These are phyloP conservation scores for Oncorhynchus keta DNA, from an alignment of 2,113 vertebrate genomes.

Conservation along the genomic window DNA sequence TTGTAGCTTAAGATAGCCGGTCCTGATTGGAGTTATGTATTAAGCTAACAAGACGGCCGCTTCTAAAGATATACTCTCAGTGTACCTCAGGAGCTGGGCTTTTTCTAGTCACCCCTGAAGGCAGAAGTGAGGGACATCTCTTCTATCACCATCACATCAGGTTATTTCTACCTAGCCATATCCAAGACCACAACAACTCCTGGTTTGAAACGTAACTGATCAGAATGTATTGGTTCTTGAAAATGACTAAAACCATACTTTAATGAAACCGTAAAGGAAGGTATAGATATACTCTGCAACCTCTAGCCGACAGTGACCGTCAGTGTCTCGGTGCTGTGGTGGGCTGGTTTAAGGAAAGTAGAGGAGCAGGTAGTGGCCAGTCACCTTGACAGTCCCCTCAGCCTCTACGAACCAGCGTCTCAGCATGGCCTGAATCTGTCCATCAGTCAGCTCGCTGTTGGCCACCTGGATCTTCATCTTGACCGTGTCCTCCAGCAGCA, in stretches of 20 bases:
- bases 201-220: too few species aligned
- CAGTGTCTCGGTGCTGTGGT: too few species aligned
- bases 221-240: not conserved
- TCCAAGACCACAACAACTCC: not conserved
- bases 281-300: too few species aligned
- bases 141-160: not conserved
- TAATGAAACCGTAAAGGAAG: too few species aligned
- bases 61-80: slow-evolving; percentile 70
- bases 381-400: slow-evolving; percentile 94
- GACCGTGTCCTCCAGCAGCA: slow-evolving; percentile 91
- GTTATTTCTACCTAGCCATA: not conserved
- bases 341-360: not conserved
- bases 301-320: too few species aligned
- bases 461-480: slow-evolving; percentile 90
- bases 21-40: slow-evolving; percentile 93
- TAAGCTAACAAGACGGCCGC: slow-evolving; percentile 85
- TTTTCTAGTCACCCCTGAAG: slow-evolving; percentile 35
- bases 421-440: slow-evolving; percentile 96
- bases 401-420: slow-evolving; percentile 98
- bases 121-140: slow-evolving; percentile 14
- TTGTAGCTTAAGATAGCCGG: slow-evolving; percentile 98
- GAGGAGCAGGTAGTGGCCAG: not conserved
- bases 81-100: slow-evolving; percentile 36
- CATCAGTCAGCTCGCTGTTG: slow-evolving; percentile 91
- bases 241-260: too few species aligned